Base-by-base conservation (phyloP, 2,888 invertebrate genomes). In the Creontiades dilutus region DNA sequence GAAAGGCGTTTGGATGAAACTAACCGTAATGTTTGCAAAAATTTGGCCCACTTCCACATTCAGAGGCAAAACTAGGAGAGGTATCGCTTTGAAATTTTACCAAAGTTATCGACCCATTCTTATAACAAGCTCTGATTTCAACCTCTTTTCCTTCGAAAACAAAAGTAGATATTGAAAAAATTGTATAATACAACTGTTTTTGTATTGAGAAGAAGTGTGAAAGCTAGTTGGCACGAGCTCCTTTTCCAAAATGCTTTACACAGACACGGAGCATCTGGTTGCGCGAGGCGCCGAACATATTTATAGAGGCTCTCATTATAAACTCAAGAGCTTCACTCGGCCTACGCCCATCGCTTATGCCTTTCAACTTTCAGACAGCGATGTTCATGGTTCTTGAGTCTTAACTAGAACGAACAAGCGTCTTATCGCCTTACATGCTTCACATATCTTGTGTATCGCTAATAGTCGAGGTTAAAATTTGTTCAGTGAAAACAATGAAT, bases 221-320 rank as follows among this genome's bases (percentile, higher is more conserved):
- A 68, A 68, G 68, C 19, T 23, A 68, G 68, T 23, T 68, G 68
- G 68, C 68, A 68, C 27, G 11, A 23, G 23, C 27, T 23, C 5
- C 68, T 19, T 68, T 68, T 19, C 68, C 27, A 19, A 68, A 68
- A 68, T 23, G 82, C 48, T 19, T 16, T n/a, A 23, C 61, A 61
- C 85, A 85, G 85, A 85, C 85, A 85, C 61, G 57, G 85, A 61
- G 23, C 85, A 85, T 85, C 85, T 85, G 85, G 55, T 85, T 85
- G 85, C 61, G 85, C 61, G 57, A 57, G 85, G 85, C 85, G 55
- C 61, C 57, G 13, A 16, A 57, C 57, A 57, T 85, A 85, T 85
- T 85, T 85, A 57, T 85, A 85, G 85, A 23, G 37, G 61, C 14
- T 78, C 85, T 85, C 85, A 57, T 85, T 85, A 85, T 85, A 85